A percentile compares a stretch with the other conserved stretches of the same genome.
phyloP scores from a whole-genome alignment of 1,140 invertebrate genomes.

The Neotoxoptera formosana region DNA sequence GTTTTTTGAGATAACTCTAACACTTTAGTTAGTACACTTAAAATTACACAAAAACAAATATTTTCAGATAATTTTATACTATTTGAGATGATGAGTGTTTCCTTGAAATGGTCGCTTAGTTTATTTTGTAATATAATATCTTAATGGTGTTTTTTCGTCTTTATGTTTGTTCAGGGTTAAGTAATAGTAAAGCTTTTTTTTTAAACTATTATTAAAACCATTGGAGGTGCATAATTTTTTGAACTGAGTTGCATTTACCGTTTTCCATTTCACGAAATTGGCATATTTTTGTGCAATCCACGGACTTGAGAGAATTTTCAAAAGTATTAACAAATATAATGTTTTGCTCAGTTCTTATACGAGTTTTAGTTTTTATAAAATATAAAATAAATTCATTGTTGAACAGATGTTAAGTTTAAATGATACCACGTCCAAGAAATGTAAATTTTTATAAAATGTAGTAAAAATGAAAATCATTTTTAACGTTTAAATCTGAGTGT shows the following conservation, averaged over 20 bases:
- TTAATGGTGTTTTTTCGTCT: background rate
- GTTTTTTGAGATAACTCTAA: background rate
- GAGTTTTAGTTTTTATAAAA: background rate
- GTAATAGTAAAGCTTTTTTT: background rate
- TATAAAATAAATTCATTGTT: background rate
- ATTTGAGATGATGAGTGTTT: background rate
- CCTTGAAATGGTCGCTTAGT: background rate
- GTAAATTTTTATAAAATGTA: background rate
- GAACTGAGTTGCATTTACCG: background rate
- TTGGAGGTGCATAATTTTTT: background rate
- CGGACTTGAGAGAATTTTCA: background rate
- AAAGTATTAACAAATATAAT: background rate
- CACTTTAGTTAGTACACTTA: background rate
- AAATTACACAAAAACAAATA: background rate
- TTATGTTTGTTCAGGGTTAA: background rate
- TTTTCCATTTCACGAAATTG: background rate
- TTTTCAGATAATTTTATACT: background rate
- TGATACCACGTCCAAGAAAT: background rate
- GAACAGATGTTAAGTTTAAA: background rate
- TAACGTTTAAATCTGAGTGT: background rate
- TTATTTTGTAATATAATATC: background rate
- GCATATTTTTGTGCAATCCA: background rate
- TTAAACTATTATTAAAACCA: too few relatives aligned
- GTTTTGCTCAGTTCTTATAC: background rate
- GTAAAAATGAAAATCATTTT: slow-evolving; percentile 9